phyloP scores from a whole-genome alignment of 2,113 vertebrate genomes.

The Cololabis saira region DNA sequence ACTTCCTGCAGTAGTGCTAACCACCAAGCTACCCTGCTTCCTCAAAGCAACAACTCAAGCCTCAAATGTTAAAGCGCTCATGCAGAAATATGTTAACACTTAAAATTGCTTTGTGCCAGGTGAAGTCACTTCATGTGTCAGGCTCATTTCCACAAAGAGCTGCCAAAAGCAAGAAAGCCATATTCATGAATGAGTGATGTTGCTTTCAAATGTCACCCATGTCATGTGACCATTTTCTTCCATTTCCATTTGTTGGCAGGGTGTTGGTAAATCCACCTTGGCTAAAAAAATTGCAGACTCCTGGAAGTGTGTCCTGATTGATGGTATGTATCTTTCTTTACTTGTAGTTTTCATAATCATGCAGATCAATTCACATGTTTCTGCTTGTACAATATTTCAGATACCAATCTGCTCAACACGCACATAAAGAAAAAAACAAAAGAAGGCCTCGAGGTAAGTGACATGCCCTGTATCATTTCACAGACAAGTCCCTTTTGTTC shows the following conservation, averaged over 20 bases:
- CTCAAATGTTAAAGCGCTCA: too few relatives aligned
- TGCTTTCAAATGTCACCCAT: not conserved
- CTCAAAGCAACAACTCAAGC: too few relatives aligned
- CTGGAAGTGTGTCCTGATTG: constrained; percentile 89
- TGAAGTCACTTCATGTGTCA: too few relatives aligned
- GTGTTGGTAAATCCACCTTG: constrained; percentile 91
- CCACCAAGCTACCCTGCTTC: too few relatives aligned
- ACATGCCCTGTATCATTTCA: not conserved
- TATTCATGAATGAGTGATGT: too few relatives aligned
- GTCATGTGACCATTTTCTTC: not conserved
- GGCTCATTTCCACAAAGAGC: too few relatives aligned
- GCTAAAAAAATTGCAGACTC: constrained; percentile 84
- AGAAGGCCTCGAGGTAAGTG: constrained; percentile 83
- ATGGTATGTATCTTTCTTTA: constrained; percentile 81
- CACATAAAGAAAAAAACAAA: constrained; percentile 81
- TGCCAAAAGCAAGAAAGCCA: too few relatives aligned
- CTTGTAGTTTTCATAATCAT: not conserved
- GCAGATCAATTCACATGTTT: not conserved
- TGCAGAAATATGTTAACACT: too few relatives aligned
- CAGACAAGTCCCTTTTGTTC: too few relatives aligned
- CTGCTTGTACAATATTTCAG: constrained; percentile 75
- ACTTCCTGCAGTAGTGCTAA: too few relatives aligned
- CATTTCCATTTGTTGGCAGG: constrained; percentile 73
- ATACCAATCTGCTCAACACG: constrained; percentile 84
- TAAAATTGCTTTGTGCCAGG: too few relatives aligned